These are phyloP conservation scores for Ophioninae sp. DNA, from an alignment of 2,888 invertebrate genomes.

Conservation along the genomic window DNA sequence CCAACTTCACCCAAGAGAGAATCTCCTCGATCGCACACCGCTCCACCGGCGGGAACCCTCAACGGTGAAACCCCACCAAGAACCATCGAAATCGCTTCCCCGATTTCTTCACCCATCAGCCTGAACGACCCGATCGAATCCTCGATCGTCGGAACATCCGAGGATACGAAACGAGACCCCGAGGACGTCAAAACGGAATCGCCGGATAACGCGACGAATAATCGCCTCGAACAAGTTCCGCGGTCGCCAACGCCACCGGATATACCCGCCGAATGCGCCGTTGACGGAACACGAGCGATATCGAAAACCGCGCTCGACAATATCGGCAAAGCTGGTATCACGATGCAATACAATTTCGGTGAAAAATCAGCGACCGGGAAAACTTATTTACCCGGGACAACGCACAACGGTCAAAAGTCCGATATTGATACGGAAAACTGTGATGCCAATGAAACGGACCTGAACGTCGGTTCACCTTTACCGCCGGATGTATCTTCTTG, in stretches of 20 bases:
- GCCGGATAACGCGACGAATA: slow-evolving; percentile 47
- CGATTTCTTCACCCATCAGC: slow-evolving; percentile 36
- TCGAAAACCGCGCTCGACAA: slow-evolving; percentile 86
- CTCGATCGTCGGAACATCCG: slow-evolving; percentile 32
- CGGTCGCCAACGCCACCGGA: background rate
- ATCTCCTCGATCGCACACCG: background rate
- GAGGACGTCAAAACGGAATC: slow-evolving; percentile 2
- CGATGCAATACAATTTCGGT: slow-evolving; percentile 85
- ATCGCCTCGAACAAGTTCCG: background rate
- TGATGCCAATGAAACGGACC: slow-evolving; percentile 1
- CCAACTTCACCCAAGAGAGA: slow-evolving; percentile 67
- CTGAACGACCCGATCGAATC: background rate
- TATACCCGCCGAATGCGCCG: slow-evolving; percentile 53
- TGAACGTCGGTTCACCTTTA: slow-evolving; percentile 35
- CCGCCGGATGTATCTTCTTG: slow-evolving; percentile 5
- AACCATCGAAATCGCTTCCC: slow-evolving; percentile 64
- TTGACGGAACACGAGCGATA: slow-evolving; percentile 81
- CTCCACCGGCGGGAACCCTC: slow-evolving; percentile 32
- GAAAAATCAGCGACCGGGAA: slow-evolving; percentile 76
- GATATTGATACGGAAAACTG: slow-evolving; percentile 49
- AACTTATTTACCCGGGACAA: slow-evolving; percentile 76
- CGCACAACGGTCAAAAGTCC: slow-evolving; percentile 69
- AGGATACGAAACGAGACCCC: slow-evolving; percentile 42
- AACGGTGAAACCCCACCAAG: slow-evolving; percentile 64
- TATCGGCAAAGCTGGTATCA: slow-evolving; percentile 87